phyloP scores from a whole-genome alignment of 2,888 invertebrate genomes.

The Clunio marinus region DNA sequence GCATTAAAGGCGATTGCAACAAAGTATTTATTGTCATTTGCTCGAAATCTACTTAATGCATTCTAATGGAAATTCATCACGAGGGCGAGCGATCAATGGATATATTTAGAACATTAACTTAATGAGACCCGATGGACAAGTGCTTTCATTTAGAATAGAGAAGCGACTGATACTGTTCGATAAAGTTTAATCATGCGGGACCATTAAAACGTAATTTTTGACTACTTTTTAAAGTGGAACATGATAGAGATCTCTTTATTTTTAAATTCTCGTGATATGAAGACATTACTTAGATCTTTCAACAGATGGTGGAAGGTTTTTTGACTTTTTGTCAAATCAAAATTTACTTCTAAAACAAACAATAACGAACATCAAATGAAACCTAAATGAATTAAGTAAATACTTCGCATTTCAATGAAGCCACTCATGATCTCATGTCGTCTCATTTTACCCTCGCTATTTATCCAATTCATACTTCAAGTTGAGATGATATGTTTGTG shows the following conservation, averaged over 20 bases:
- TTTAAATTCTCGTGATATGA: too few species aligned
- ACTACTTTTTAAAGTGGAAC: constrained; percentile 13
- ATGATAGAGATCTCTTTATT: constrained; percentile 32
- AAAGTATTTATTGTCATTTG: not conserved
- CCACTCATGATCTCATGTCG: too few species aligned
- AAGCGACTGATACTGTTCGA: too few species aligned
- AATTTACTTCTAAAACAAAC: not conserved
- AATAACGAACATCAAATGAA: not conserved
- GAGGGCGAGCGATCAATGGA: not conserved
- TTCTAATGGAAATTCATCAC: not conserved
- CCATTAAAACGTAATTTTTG: not conserved
- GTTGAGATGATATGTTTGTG: constrained; percentile 11
- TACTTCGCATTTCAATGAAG: not conserved
- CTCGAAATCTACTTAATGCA: constrained; percentile 16
- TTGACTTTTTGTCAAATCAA: not conserved
- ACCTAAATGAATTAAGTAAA: constrained; percentile 20
- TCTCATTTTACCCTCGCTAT: constrained; percentile 10
- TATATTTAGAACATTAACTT: constrained; percentile 16
- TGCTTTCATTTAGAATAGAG: too few species aligned
- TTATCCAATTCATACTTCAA: constrained; percentile 16
- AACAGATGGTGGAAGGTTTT: too few species aligned
- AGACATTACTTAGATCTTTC: too few species aligned
- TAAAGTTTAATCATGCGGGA: constrained; percentile 28
- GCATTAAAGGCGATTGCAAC: not conserved
- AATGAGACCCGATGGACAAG: constrained; percentile 37